A percentile compares a stretch with the other conserved stretches of the same genome.
These are phyloP conservation scores for Cryptocephalus primarius DNA, from an alignment of 2,888 invertebrate genomes.

Conservation along the genomic window DNA sequence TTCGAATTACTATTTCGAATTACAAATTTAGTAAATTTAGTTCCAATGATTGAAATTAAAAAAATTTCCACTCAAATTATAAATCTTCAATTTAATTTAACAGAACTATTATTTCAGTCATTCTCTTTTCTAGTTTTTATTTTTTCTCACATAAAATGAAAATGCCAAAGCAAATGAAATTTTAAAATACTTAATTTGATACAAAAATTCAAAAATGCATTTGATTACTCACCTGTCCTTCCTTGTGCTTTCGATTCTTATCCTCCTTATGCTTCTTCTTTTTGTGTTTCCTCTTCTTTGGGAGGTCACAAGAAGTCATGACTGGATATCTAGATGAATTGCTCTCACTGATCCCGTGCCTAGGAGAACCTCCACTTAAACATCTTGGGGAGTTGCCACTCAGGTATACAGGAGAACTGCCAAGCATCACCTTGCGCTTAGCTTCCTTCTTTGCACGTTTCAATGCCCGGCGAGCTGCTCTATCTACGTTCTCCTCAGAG, in stretches of 20 bases:
- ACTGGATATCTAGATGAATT: slow-evolving; percentile 43
- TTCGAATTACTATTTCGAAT: too few relatives aligned
- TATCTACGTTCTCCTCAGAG: slow-evolving; percentile 44
- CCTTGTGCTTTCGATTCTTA: slow-evolving; percentile 35
- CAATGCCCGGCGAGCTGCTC: slow-evolving; percentile 64
- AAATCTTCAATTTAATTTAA: too few relatives aligned
- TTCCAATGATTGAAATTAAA: too few relatives aligned
- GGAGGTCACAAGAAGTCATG: slow-evolving; percentile 28
- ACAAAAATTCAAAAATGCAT: too few relatives aligned
- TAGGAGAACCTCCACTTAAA: slow-evolving; percentile 35
- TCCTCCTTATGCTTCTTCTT: slow-evolving; percentile 63
- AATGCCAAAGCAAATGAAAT: too few relatives aligned
- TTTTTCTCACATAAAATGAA: too few relatives aligned
- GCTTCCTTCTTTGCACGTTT: slow-evolving; percentile 75
- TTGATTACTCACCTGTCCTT: slow-evolving; percentile 26
- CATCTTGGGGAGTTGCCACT: slow-evolving; percentile 30
- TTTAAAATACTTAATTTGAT: too few relatives aligned
- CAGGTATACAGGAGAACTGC: slow-evolving; percentile 13
- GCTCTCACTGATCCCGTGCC: slow-evolving; percentile 43
- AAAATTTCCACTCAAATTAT: too few relatives aligned
- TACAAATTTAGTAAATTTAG: too few relatives aligned
- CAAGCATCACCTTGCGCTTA: slow-evolving; percentile 44
- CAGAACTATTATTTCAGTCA: too few relatives aligned
- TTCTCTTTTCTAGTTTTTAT: too few relatives aligned
- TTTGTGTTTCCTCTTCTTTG: slow-evolving; percentile 40